Conservation (phyloP, 2,888 invertebrate species). For the Watsonalla binaria region DNA sequence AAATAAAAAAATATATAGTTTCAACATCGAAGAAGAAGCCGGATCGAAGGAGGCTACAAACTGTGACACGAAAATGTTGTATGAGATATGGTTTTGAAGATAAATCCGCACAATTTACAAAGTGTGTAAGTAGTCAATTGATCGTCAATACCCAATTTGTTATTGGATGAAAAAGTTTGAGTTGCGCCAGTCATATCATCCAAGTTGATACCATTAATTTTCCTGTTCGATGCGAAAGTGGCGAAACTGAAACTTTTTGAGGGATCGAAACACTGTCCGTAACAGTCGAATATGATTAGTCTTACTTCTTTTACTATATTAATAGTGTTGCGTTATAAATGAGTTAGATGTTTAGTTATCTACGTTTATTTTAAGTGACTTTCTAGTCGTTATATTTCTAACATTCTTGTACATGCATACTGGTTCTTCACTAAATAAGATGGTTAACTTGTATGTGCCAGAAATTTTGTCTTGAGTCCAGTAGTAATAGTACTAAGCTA, state of each 20-base stretch:
- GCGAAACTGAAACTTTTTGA: conserved; percentile 40
- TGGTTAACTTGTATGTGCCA: no score
- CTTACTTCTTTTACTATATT: background rate
- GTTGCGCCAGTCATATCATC: conserved; percentile 33
- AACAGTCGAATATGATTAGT: background rate
- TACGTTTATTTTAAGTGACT: background rate
- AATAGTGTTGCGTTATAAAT: background rate
- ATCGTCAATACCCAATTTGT: conserved; percentile 12
- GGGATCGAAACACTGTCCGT: conserved; percentile 24
- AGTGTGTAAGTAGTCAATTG: conserved; percentile 12
- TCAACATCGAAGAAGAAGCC: no score
- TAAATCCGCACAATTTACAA: conserved; percentile 7
- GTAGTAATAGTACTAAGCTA: no score
- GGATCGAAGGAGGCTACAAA: no score
- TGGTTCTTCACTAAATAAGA: no score
- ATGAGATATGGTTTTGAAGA: no score
- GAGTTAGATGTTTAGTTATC: background rate
- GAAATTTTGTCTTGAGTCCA: no score
- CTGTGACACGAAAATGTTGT: no score
- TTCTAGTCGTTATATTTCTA: no score
- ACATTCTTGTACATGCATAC: no score
- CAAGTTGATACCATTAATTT: conserved; percentile 43
- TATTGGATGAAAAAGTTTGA: conserved; percentile 26
- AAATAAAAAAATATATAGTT: no score
- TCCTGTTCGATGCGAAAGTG: conserved; percentile 28